Conservation (phyloP, 2,888 invertebrate genomes). For the Cantharis rustica region DNA sequence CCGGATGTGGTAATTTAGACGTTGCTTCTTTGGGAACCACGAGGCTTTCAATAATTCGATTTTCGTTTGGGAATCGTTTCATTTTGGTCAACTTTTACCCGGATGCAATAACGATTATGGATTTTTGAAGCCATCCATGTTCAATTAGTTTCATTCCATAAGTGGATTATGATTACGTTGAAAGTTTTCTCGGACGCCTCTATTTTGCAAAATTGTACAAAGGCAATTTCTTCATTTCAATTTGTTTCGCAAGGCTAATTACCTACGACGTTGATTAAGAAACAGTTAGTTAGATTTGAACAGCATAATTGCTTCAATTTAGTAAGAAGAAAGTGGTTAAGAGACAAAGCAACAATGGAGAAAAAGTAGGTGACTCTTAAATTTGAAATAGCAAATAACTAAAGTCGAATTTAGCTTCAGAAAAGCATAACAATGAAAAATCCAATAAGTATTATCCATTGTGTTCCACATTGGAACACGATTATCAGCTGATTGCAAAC, state of each 20-base stretch:
- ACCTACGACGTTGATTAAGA: not conserved
- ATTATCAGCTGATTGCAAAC: not conserved
- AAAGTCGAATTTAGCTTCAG: not conserved
- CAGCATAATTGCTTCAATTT: slow-evolving; percentile 14
- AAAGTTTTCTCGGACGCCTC: not conserved
- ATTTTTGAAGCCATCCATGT: not conserved
- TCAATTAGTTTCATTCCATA: not conserved
- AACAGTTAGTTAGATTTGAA: slow-evolving; percentile 13
- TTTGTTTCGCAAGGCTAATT: not conserved
- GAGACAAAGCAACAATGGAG: not conserved
- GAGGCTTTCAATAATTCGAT: not conserved
- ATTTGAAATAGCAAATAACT: not conserved
- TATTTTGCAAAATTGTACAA: not conserved
- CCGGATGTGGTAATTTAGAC: not conserved
- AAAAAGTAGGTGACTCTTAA: not conserved
- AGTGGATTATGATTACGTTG: not conserved
- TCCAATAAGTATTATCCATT: not conserved
- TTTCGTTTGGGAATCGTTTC: not conserved
- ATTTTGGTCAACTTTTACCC: not conserved
- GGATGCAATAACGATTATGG: not conserved
- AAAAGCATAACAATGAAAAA: not conserved
- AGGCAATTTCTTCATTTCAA: not conserved
- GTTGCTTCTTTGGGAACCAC: not conserved
- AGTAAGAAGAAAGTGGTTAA: slow-evolving; percentile 13
- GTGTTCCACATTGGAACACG: not conserved